A percentile compares a stretch with the other conserved stretches of the same genome.
Evolutionary conservation across 2,888 invertebrate genomes (phyloP).

Genomic region (Cryptocephalus moraei): DNA sequence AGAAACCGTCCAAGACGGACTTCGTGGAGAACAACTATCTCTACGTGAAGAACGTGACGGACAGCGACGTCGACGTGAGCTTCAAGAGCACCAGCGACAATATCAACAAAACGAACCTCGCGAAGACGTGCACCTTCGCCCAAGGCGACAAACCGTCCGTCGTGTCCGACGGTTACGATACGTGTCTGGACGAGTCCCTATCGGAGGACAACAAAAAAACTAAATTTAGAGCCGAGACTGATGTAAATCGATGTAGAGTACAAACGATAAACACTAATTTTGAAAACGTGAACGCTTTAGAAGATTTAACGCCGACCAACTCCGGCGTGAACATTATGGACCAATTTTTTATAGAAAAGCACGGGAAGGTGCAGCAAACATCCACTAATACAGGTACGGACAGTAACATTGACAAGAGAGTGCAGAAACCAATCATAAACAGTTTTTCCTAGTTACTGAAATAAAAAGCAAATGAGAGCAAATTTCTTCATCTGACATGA

Average conservation of each 20-base stretch:
- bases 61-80: constrained; percentile 29
- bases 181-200: constrained; percentile 51
- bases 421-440: not conserved
- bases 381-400: too few species aligned
- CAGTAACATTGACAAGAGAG: too few species aligned
- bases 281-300: constrained; percentile 10
- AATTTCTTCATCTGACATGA: too few species aligned
- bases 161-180: constrained; percentile 47
- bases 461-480: too few species aligned
- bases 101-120: constrained; percentile 12
- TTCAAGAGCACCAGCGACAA: constrained; percentile 28
- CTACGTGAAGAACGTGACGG: constrained; percentile 7
- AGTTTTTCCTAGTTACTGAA: too few species aligned
- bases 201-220: constrained; percentile 28
- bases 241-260: constrained; percentile 4
- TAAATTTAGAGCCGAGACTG: constrained; percentile 6
- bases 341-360: constrained; percentile 12
- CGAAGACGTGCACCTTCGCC: constrained; percentile 20
- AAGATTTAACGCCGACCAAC: constrained; percentile 29
- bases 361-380: too few species aligned
- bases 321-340: constrained; percentile 20
- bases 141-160: constrained; percentile 23
- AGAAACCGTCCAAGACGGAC: constrained; percentile 12
- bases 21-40: constrained; percentile 17
- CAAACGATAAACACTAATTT: constrained; percentile 12